phyloP scores from a whole-genome alignment of 2,888 invertebrate genomes.

The Nipponacmea schrenckii region DNA sequence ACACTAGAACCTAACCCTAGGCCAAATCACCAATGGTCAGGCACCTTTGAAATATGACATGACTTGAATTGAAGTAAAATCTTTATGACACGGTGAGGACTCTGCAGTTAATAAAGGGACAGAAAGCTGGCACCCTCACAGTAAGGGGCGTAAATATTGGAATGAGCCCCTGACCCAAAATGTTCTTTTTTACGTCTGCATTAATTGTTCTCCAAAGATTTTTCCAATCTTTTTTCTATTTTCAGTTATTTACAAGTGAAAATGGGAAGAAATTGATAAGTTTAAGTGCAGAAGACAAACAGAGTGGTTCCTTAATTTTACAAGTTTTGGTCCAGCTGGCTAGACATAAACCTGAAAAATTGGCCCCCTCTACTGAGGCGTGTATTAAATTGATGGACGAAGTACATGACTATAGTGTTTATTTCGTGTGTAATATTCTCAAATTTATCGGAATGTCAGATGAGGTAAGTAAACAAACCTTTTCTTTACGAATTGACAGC shows the following conservation, averaged over 20 bases:
- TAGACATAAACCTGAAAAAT: slow-evolving; percentile 22
- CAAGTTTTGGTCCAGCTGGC: slow-evolving; percentile 18
- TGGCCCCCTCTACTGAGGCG: slow-evolving; percentile 12
- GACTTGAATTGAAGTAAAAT: too few relatives aligned
- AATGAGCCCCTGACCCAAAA: too few relatives aligned
- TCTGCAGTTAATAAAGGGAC: too few relatives aligned
- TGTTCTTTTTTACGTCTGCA: too few relatives aligned
- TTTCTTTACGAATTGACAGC: too few relatives aligned
- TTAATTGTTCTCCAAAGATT: too few relatives aligned
- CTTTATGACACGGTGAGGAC: too few relatives aligned
- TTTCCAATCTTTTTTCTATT: neutral
- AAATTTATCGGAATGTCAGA: neutral
- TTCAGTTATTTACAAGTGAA: neutral
- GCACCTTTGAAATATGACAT: too few relatives aligned
- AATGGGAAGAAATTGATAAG: neutral
- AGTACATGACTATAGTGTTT: neutral
- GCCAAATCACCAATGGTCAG: too few relatives aligned
- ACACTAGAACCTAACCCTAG: too few relatives aligned
- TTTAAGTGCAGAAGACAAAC: neutral
- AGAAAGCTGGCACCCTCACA: too few relatives aligned
- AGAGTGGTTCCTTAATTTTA: neutral
- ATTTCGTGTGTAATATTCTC: neutral
- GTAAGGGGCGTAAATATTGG: too few relatives aligned
- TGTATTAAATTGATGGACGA: neutral
- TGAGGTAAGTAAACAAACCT: neutral